Conservation (phyloP, 1,140 invertebrate species). For the Acromyrmex charruanus region DNA sequence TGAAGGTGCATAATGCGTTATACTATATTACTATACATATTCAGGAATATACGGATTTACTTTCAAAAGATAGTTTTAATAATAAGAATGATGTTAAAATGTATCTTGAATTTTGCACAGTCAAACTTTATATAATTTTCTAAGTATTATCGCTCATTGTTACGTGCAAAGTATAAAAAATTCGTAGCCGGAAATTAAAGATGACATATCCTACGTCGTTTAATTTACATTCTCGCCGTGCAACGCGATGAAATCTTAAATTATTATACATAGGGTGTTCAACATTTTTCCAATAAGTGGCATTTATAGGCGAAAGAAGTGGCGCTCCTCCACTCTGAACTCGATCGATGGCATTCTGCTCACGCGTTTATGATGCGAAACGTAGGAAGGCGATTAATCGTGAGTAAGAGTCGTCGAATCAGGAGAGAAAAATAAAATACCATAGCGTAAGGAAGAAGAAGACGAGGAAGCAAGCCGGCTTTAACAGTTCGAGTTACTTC, state of each 20-base stretch:
- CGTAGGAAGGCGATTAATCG: conserved; percentile 49
- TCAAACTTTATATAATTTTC: conserved; percentile 17
- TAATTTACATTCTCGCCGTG: conserved; percentile 36
- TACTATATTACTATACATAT: not conserved
- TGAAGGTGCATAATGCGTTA: not conserved
- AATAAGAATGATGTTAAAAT: conserved; percentile 16
- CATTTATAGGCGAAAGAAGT: conserved; percentile 44
- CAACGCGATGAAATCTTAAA: conserved; percentile 40
- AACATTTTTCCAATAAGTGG: conserved; percentile 48
- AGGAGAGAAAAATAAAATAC: conserved; percentile 33
- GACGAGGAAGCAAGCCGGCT: conserved; percentile 58
- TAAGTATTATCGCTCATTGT: conserved; percentile 1
- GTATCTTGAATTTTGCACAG: not conserved
- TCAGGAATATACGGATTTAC: not conserved
- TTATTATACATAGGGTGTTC: conserved; percentile 48
- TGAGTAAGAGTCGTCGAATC: conserved; percentile 8
- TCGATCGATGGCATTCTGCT: conserved; percentile 34
- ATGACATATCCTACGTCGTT: conserved; percentile 20
- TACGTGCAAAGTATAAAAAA: conserved; percentile 29
- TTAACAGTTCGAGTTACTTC: conserved; percentile 65
- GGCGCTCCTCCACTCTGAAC: not conserved
- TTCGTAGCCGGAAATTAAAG: conserved; percentile 38
- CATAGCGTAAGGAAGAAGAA: not conserved
- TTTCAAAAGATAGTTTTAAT: not conserved
- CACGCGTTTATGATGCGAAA: conserved; percentile 38